Base-by-base conservation (phyloP, 1,140 invertebrate genomes). In the Planococcus citri region DNA sequence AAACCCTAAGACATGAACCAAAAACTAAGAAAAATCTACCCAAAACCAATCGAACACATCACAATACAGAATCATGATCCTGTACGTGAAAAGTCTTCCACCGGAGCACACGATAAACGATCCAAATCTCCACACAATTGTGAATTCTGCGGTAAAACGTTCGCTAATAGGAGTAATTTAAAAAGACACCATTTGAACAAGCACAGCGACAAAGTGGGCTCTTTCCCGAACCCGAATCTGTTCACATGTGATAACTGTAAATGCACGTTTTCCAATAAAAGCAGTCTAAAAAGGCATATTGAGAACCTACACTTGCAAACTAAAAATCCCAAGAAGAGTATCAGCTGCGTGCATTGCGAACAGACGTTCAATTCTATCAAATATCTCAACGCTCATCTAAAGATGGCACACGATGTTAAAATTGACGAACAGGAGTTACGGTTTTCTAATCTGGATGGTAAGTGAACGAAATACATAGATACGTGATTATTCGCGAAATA, bases 351-450 rank as follows among this genome's bases (percentile, higher is more conserved):
- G 4, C 21, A 64, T 2, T 64, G 60, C 25, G 60, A 64, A 64
- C 60, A 64, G 17, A 3, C 10, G 24, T 64, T 64, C 22, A 64
- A 64, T 64, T 64, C 60, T 9, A 64, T 64, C 4, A 64, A 64
- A 17, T 24, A 64, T 64, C 60, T 64, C 25, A 64, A 64, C 17
- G 60, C 60, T 64, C 60, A 64, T 64, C 17, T 64, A 25, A 64
- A 10, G 1, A 27, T 64, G 2, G 60, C 10, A 64, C 60, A 64
- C 24, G 17, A 64, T 17, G 22, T 64, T 24, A 24, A 2, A 4
- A 64, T 64, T 24, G 24, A 27, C 20, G 60, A 64, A 64, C 10
- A 25, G 24, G 24, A 64, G 17, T 24, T 64, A 14, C 60, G 24
- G 4, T 64, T 64, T 64, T 24, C 21, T 25, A 64, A 64, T 64